Conservation (phyloP, 2,888 invertebrate species). For the Choristoneura rosaceana region DNA sequence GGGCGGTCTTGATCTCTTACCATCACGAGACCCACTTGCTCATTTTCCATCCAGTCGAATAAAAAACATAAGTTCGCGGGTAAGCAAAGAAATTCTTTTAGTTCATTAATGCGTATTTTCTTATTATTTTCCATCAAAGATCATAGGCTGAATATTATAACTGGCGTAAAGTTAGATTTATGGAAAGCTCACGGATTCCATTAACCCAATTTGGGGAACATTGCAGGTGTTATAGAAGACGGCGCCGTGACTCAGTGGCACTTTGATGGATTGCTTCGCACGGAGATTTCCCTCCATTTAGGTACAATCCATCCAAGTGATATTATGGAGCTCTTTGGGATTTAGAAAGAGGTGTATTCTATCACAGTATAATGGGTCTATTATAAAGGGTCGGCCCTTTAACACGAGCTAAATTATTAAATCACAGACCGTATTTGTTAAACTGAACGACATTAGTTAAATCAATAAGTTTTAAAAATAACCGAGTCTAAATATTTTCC, state of each 20-base stretch:
- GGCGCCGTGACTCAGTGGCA: conserved; percentile 34
- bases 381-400: not conserved
- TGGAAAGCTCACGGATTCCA: conserved; percentile 12
- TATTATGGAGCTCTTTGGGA: conserved; percentile 6
- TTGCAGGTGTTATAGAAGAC: conserved; percentile 35
- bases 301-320: conserved; percentile 14
- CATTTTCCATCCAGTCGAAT: no score
- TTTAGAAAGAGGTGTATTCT: conserved; percentile 5
- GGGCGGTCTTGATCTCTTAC: no score
- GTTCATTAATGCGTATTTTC: not conserved
- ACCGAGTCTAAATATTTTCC: no score
- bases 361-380: not conserved
- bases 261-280: conserved; percentile 28
- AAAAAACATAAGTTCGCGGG: no score
- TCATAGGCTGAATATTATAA: conserved; percentile 18
- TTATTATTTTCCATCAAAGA: conserved; percentile 2
- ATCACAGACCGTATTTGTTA: no score
- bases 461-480: no score
- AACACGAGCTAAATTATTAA: no score
- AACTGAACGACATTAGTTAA: no score
- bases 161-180: conserved; percentile 21
- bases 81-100: no score
- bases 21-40: no score
- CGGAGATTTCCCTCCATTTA: conserved; percentile 22
- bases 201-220: conserved; percentile 34